Evolutionary conservation across 1,140 invertebrate genomes (phyloP).

Genomic region (Andricus grossulariae): DNA sequence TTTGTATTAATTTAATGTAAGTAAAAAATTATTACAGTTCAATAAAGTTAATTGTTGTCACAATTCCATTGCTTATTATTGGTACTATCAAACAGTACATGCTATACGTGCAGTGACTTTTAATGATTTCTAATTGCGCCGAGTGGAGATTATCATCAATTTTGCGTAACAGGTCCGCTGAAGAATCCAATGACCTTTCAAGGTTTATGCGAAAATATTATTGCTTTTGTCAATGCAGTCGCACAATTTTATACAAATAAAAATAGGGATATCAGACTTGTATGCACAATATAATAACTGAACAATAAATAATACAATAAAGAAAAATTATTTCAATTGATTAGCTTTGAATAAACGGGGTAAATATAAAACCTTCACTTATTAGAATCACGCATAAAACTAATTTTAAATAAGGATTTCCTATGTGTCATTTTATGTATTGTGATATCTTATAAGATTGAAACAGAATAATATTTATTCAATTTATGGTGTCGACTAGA

Average conservation of each 20-base stretch:
- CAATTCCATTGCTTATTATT: slow-evolving; percentile 16
- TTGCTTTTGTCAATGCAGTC: not conserved
- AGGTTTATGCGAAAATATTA: slow-evolving; percentile 26
- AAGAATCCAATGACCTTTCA: slow-evolving; percentile 27
- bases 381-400: no score
- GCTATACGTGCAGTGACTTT: slow-evolving; percentile 1
- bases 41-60: slow-evolving; percentile 13
- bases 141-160: slow-evolving; percentile 23
- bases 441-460: no score
- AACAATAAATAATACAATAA: no score
- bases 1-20: not conserved
- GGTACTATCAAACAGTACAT: slow-evolving; percentile 7
- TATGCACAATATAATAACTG: no score
- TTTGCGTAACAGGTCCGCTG: slow-evolving; percentile 16
- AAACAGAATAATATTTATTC: no score
- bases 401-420: no score
- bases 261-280: not conserved
- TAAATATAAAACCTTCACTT: no score
- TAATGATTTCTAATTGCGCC: slow-evolving; percentile 22
- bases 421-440: no score
- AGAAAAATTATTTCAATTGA: no score
- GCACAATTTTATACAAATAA: not conserved
- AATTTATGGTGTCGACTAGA: no score
- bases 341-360: no score
- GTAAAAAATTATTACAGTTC: not conserved